Evolutionary conservation across 2,113 vertebrate species (phyloP).

Genomic region (Muscicapa adusta): DNA sequence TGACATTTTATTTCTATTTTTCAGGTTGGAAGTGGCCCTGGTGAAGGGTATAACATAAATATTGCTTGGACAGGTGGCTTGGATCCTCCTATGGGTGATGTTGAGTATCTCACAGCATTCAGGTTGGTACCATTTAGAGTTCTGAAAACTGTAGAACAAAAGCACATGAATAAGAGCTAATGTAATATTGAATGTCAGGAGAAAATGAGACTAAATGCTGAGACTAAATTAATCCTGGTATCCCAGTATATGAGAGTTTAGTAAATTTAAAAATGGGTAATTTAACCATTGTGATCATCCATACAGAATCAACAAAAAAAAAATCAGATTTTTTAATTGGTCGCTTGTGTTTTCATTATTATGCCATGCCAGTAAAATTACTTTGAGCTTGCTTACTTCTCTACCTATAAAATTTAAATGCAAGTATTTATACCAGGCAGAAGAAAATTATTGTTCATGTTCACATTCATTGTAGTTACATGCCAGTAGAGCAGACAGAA

Average conservation of each 20-base stretch:
- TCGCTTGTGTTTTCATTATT: neutral
- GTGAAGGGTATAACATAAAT: constrained; percentile 78
- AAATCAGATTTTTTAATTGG: neutral
- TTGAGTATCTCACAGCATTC: constrained; percentile 80
- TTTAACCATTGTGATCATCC: neutral
- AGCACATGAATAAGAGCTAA: neutral
- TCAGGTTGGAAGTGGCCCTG: constrained; percentile 73
- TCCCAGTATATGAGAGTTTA: neutral
- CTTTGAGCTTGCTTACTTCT: neutral
- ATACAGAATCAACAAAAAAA: neutral
- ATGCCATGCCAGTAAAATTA: neutral
- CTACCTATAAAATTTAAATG: neutral
- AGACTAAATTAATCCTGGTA: neutral
- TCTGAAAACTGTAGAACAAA: neutral
- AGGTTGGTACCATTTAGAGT: constrained; percentile 68
- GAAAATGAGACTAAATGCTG: too few species aligned
- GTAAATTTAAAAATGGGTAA: neutral
- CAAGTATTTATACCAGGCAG: neutral
- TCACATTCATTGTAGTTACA: neutral
- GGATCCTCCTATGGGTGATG: constrained; percentile 79
- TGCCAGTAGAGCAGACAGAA: neutral
- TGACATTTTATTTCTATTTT: constrained; percentile 56
- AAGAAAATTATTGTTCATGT: neutral
- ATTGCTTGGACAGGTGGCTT: constrained; percentile 86
- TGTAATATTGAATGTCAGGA: neutral